These are phyloP conservation scores for Xestia ashworthii DNA, from an alignment of 2,888 invertebrate genomes.

Conservation along the genomic window DNA sequence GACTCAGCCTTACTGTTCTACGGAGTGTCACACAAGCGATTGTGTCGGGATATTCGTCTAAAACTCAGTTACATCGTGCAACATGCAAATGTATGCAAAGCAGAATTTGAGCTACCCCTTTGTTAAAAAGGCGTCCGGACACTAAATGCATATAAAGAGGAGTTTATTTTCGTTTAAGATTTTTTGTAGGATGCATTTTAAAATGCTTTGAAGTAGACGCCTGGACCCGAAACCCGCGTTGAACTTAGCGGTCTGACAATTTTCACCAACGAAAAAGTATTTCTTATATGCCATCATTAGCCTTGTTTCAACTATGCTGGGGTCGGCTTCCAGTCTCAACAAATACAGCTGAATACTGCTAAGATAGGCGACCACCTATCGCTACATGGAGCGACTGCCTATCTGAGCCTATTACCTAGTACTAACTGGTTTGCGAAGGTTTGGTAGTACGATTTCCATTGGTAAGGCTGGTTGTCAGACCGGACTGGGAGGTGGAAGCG, in stretches of 20 bases:
- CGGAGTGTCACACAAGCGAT: slow-evolving; percentile 43
- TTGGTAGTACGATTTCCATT: no score
- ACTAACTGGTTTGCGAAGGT: no score
- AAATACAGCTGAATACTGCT: no score
- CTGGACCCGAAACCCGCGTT: not conserved
- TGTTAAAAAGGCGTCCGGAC: slow-evolving; percentile 46
- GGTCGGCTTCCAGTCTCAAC: no score
- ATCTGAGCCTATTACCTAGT: no score
- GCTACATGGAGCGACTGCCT: no score
- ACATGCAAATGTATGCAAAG: slow-evolving; percentile 65
- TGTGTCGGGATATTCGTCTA: slow-evolving; percentile 48
- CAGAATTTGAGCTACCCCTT: slow-evolving; percentile 36
- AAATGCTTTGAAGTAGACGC: slow-evolving; percentile 2
- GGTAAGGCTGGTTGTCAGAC: no score
- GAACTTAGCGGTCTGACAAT: not conserved
- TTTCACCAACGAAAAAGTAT: not conserved
- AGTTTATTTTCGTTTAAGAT: slow-evolving; percentile 29
- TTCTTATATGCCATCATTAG: not conserved
- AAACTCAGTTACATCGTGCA: slow-evolving; percentile 53
- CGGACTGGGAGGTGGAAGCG: no score
- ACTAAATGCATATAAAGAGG: slow-evolving; percentile 35
- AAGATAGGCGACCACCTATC: no score
- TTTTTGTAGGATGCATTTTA: slow-evolving; percentile 37
- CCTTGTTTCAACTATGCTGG: no score
- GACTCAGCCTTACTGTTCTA: not conserved